Percentiles rank a stretch among this genome's conserved stretches.
phyloP scores from a whole-genome alignment of 2,797 vertebrate genomes.

The Cirrhinus molitorella region DNA sequence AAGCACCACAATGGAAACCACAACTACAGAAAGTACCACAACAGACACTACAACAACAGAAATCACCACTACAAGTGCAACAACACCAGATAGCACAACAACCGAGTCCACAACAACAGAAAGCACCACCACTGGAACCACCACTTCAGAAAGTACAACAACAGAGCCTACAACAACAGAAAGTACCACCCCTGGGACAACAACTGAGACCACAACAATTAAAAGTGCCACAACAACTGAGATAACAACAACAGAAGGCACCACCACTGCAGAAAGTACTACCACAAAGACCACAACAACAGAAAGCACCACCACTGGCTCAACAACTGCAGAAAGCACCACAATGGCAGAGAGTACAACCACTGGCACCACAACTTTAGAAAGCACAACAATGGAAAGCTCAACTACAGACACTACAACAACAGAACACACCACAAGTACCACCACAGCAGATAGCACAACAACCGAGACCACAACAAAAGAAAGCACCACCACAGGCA shows the following conservation, averaged over 20 bases:
- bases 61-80: neutral
- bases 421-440: neutral
- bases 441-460: neutral
- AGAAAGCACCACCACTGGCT: neutral
- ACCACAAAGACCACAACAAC: neutral
- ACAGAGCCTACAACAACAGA: neutral
- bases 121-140: neutral
- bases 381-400: neutral
- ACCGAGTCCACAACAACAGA: neutral
- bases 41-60: neutral
- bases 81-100: neutral
- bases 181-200: neutral
- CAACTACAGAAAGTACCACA: neutral
- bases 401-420: neutral
- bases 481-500: neutral
- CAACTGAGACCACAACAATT: no score
- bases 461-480: neutral
- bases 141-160: neutral
- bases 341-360: neutral
- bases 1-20: neutral
- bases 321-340: neutral
- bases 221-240: fast-evolving
- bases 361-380: no score
- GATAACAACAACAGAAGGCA: neutral
- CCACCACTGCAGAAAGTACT: neutral